Evolutionary conservation across 2,888 invertebrate genomes (phyloP).

Genomic region (Ophion costatus): DNA sequence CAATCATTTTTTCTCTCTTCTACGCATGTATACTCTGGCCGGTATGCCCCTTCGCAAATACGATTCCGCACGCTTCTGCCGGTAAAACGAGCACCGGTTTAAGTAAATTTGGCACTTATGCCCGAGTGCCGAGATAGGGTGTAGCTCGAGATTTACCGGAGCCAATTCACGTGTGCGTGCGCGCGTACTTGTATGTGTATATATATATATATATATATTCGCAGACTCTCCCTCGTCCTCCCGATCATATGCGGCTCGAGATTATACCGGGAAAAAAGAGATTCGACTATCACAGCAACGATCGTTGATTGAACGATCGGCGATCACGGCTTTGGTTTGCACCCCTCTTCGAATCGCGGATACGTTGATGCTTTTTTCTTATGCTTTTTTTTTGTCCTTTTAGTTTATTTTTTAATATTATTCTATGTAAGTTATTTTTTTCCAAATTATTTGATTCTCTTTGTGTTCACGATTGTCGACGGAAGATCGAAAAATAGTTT

Average conservation of each 20-base stretch:
- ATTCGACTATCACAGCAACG: constrained; percentile 31
- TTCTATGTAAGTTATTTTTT: too few species aligned
- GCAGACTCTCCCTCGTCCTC: not conserved
- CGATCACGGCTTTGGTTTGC: constrained; percentile 23
- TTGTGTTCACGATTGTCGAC: too few species aligned
- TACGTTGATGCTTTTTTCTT: not conserved
- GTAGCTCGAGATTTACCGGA: not conserved
- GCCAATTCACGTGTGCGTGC: not conserved
- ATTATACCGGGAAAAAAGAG: constrained; percentile 43
- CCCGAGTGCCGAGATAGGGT: constrained; percentile 22
- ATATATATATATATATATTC: too few species aligned
- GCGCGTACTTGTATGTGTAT: not conserved
- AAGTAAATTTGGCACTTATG: constrained; percentile 48
- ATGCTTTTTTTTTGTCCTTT: too few species aligned
- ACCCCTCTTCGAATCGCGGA: constrained; percentile 38
- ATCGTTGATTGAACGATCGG: constrained; percentile 57
- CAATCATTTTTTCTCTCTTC: too few species aligned
- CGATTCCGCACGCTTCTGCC: constrained; percentile 57
- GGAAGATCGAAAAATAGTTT: too few species aligned
- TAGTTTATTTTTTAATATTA: too few species aligned
- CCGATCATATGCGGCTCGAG: constrained; percentile 44
- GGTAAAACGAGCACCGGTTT: constrained; percentile 53
- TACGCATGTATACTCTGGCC: not conserved
- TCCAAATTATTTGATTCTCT: too few species aligned
- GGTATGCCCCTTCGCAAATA: constrained; percentile 47